Base-by-base conservation (phyloP, 2,113 vertebrate species). In the Rhodinocichla rosea region DNA sequence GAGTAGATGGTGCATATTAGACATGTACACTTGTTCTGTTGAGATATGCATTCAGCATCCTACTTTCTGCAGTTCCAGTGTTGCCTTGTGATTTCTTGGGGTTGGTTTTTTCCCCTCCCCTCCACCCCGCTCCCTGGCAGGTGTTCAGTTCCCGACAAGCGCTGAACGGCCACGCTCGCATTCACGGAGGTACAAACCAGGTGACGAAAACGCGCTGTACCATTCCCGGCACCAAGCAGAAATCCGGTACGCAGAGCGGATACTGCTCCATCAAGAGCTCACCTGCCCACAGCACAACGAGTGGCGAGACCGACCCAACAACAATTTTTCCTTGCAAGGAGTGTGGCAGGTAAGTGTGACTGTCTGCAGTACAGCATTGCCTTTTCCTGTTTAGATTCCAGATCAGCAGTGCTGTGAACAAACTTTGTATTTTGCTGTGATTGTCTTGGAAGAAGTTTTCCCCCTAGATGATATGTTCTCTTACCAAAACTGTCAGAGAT, bases 251-350 rank as follows among this genome's bases (percentile, higher is more conserved):
- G 27, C 98, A 98, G 96, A 97, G 98, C 2, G 97, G 98, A 24
- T 97, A 98, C 85, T 97, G 98, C 94, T 99, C 98, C 3, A 97
- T 98, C 89, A 98, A 98, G 96, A 98, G 98, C 57, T 99, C 98
- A 7, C 98, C 98, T 20, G 98, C 98, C 52, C 98, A 98, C 85
- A 98, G 98, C 95, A 98, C 98, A 67, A 98, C 98, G 20, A 99
- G 98, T 1, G 98, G 98, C 7, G 98, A 98, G 91, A 98, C 98
- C 0, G 98, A 99, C 80, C 97, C 98, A 35, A 98, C 98, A 3
- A 97, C 98, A 10, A 94, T 98, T 87, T 99, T 99, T 93, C 99
- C 99, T 88, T 99, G 99, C 97, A 99, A 98, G 94, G 98, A 99
- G 83, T 99, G 99, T 87, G 98, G 98, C 98, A 99, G 60, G 98